A percentile compares a stretch with the other conserved stretches of the same genome.
Conservation (phyloP, 1,140 invertebrate genomes). For the Zeugodacus cucurbitae region DNA sequence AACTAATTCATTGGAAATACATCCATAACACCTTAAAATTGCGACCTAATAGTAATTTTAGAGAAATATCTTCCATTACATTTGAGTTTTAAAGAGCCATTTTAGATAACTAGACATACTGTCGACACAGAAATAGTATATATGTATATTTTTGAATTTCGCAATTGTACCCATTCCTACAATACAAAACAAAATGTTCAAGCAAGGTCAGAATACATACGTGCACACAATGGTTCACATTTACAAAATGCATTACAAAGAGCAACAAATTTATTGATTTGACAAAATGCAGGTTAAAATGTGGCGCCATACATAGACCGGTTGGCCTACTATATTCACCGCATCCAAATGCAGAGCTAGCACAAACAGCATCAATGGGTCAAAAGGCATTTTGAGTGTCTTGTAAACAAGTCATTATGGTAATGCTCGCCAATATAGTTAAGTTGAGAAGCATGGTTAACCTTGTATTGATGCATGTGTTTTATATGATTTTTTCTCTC, state of each 20-base stretch:
- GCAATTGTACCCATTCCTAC: neutral
- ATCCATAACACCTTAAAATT: no score
- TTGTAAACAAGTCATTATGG: slow-evolving; percentile 5
- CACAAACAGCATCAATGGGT: neutral
- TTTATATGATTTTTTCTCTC: no score
- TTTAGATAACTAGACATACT: neutral
- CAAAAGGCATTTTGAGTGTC: neutral
- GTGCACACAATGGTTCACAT: neutral
- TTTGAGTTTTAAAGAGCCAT: no score
- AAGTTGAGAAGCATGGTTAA: neutral
- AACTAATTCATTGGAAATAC: no score
- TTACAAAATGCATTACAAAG: neutral
- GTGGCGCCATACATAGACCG: neutral
- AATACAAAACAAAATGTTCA: neutral
- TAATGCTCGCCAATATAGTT: neutral
- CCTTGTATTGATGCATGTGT: neutral
- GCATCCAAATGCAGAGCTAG: neutral
- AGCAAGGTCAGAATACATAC: neutral
- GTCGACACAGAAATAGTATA: neutral
- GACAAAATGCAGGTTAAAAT: slow-evolving; percentile 2
- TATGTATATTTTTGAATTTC: neutral
- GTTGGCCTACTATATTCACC: neutral
- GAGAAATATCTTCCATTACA: no score
- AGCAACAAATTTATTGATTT: slow-evolving; percentile 4
- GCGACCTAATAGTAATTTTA: no score